Evolutionary conservation across 2,888 invertebrate species (phyloP).

Genomic region (Scelioninae gen. 1): DNA sequence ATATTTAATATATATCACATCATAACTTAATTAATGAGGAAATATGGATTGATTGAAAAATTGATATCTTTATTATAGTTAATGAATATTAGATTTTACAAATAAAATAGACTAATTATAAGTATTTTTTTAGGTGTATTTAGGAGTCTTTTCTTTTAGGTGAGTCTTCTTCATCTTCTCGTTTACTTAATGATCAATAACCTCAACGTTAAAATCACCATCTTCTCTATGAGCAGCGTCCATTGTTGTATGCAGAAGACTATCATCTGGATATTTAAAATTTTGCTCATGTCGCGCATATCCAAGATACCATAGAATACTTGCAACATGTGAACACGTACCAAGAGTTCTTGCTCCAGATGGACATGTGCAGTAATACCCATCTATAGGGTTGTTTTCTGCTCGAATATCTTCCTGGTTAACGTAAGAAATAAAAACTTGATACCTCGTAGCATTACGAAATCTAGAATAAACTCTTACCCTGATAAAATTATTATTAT

Average conservation of each 20-base stretch:
- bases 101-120: too few species aligned
- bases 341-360: slow-evolving; percentile 10
- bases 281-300: slow-evolving; percentile 10
- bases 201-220: neutral
- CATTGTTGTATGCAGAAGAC: neutral
- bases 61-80: too few species aligned
- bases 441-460: slow-evolving; percentile 19
- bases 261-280: slow-evolving; percentile 10
- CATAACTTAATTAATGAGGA: too few species aligned
- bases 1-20: too few species aligned
- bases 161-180: neutral
- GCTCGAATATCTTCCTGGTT: neutral
- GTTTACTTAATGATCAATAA: neutral
- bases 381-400: neutral
- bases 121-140: too few species aligned
- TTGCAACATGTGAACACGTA: slow-evolving; percentile 14
- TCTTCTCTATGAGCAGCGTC: slow-evolving; percentile 17
- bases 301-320: slow-evolving; percentile 16
- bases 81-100: too few species aligned
- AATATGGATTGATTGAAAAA: too few species aligned
- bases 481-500: slow-evolving; percentile 38
- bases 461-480: slow-evolving; percentile 38
- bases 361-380: slow-evolving; percentile 20
- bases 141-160: too few species aligned
- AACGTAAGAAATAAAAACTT: slow-evolving; percentile 21